Evolutionary conservation across 2,797 vertebrate species (phyloP).

Genomic region (Gymnothorax reevesii): DNA sequence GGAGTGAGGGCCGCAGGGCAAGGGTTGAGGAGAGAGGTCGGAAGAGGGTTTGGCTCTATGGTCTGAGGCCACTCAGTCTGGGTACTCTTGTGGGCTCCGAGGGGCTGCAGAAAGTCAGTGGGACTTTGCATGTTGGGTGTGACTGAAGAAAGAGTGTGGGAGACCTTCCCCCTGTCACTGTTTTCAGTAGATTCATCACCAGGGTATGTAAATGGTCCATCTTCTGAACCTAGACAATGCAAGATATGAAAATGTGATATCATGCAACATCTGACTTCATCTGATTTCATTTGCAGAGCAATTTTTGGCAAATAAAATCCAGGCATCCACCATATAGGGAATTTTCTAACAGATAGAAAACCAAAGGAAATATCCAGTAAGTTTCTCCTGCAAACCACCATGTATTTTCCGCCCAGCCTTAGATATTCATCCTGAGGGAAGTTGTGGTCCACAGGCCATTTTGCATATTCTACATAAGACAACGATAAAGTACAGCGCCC

Average conservation of each 20-base stretch:
- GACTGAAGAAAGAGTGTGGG: slow-evolving; percentile 82
- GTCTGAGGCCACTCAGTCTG: slow-evolving; percentile 79
- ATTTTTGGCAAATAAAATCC: neutral
- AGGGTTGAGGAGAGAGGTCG: slow-evolving; percentile 62
- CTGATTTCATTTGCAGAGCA: neutral
- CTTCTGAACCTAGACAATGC: slow-evolving; percentile 74
- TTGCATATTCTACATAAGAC: too few species aligned
- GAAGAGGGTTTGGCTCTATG: neutral
- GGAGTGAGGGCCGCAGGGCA: slow-evolving; percentile 54
- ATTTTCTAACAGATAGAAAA: neutral
- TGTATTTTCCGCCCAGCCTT: neutral
- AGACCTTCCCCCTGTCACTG: slow-evolving; percentile 71
- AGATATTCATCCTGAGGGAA: neutral
- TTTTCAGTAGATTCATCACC: slow-evolving; percentile 74
- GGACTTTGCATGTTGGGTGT: slow-evolving; percentile 73
- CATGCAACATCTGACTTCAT: neutral
- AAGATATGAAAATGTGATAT: neutral
- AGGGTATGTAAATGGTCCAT: slow-evolving; percentile 77
- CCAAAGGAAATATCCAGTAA: neutral
- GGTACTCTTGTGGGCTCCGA: slow-evolving; percentile 79
- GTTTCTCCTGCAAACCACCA: neutral
- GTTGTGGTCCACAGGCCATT: too few species aligned
- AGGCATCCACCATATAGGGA: neutral
- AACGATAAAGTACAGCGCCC: too few species aligned
- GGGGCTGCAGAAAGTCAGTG: slow-evolving; percentile 65